Base-by-base conservation (phyloP, 2,888 invertebrate genomes). In the Microchrysa polita region DNA sequence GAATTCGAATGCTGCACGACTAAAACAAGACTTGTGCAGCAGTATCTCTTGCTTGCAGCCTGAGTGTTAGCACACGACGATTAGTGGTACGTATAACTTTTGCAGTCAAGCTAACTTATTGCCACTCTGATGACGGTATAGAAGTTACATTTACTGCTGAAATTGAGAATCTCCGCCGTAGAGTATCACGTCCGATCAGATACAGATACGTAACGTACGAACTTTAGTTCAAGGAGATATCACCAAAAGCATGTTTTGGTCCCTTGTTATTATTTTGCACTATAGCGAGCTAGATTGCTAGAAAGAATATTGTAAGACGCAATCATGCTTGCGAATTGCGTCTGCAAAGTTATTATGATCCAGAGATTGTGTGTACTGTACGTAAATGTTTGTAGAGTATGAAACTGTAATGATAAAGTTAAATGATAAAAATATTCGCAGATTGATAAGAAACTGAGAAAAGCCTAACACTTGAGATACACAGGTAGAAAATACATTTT, bases 151-250 rank as follows among this genome's bases (percentile, higher is more conserved):
- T n/a, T 61, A 18, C 27, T n/a, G n/a, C 27, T 61, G 61, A 34
- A 40, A 18, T 40, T 61, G 61, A 61, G 65, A 65, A 14, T 44
- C 10, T 20, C 5, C 22, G n/a, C 18, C 18, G 5, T 55, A 7
- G 53, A 53, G 12, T 42, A 12, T 61, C 40, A 40, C 40, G 61
- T 18, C 40, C 1, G 61, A 61, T 61, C 40, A 27, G 27, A 61
- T 61, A 16, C 61, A 18, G n/a, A n/a, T n/a, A n/a, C n/a, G n/a
- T n/a, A n/a, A n/a, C n/a, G n/a, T n/a, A n/a, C n/a, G n/a, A 18
- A 61, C 42, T 16, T 34, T 65, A 65, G 65, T 65, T 65, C 48
- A 65, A 14, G 65, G 65, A 18, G 65, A 65, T 65, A 48, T 65
- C 65, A 48, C 65, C 18, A 10, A 34, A 34, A 34, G 27, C 27